phyloP scores from a whole-genome alignment of 2,888 invertebrate species.

The Cephus pulcher region DNA sequence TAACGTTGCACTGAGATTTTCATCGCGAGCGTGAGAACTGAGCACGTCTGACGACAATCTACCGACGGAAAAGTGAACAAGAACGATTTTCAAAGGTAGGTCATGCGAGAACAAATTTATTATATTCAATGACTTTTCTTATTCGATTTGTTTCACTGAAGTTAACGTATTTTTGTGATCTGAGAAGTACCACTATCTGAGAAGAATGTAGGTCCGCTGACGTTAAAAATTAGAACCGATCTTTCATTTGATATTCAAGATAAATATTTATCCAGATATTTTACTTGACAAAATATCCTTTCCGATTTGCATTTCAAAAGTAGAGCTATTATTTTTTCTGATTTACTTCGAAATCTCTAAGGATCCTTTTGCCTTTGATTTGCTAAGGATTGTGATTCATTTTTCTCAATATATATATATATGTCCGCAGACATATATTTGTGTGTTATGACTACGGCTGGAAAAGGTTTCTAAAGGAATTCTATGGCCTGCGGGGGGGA shows the following conservation, averaged over 20 bases:
- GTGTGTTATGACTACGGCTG: not conserved
- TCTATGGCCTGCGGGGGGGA: not conserved
- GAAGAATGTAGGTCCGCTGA: not conserved
- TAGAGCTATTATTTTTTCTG: not conserved
- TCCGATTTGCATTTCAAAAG: not conserved
- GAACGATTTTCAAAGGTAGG: not conserved
- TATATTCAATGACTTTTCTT: no score
- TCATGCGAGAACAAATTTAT: not conserved
- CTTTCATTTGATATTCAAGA: not conserved
- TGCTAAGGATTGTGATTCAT: not conserved
- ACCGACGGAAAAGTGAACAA: not conserved
- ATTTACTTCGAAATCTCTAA: not conserved
- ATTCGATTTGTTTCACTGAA: not conserved
- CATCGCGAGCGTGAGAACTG: not conserved
- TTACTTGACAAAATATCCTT: not conserved
- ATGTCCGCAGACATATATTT: not conserved
- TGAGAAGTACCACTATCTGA: not conserved
- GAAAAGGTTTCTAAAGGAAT: not conserved
- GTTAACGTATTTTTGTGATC: not conserved
- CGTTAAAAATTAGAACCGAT: not conserved
- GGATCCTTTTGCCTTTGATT: not conserved
- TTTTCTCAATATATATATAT: not conserved
- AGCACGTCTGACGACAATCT: not conserved
- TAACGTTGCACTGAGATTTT: no score
- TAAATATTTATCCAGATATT: not conserved